These are phyloP conservation scores for Crocuta crocuta DNA, from an alignment of 2,113 vertebrate species.

Conservation along the genomic window DNA sequence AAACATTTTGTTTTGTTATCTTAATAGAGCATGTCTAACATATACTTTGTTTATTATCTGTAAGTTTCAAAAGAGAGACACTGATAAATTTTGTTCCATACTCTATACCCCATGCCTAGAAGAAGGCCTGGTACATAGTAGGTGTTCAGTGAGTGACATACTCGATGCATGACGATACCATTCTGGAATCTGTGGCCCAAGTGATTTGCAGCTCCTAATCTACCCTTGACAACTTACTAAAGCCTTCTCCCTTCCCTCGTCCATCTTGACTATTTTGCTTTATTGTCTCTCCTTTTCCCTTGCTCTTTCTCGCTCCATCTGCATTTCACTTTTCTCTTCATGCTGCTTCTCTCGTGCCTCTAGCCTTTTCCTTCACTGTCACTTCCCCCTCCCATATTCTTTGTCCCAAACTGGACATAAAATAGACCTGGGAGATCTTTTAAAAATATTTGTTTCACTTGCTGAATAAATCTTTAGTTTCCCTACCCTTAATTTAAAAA, in stretches of 20 bases:
- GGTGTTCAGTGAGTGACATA: background rate
- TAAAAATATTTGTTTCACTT: constrained; percentile 33
- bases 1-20: background rate
- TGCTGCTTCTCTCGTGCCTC: background rate
- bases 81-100: background rate
- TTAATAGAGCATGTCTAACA: background rate
- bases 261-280: background rate
- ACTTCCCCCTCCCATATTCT: background rate
- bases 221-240: background rate
- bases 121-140: background rate
- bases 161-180: background rate
- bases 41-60: background rate
- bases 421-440: background rate
- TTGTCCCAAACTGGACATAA: background rate
- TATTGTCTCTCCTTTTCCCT: background rate
- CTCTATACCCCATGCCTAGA: background rate
- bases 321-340: background rate
- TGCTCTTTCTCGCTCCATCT: background rate
- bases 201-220: background rate
- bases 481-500: constrained; percentile 41
- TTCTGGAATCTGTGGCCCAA: background rate
- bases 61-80: constrained; percentile 24
- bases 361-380: background rate
- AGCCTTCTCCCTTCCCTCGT: background rate
- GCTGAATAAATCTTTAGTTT: constrained; percentile 59